phyloP scores from a whole-genome alignment of 2,797 vertebrate species.

The Pipistrellus pygmaeus region DNA sequence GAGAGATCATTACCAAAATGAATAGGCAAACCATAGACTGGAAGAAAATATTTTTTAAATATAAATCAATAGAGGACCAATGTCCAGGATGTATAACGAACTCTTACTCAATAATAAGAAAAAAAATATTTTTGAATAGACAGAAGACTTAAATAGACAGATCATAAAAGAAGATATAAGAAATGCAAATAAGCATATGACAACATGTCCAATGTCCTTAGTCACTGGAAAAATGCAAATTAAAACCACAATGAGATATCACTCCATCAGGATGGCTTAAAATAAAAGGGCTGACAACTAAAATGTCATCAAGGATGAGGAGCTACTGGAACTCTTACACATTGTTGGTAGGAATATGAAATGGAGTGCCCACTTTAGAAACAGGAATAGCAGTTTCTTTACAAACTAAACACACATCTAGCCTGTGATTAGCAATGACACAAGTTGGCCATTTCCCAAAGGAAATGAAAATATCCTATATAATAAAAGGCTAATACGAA shows the following conservation, averaged over 20 bases:
- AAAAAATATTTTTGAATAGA: not conserved
- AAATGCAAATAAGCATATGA: not conserved
- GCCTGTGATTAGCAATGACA: not conserved
- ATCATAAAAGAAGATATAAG: conserved; percentile 4
- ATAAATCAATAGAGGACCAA: not conserved
- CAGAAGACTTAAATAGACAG: not conserved
- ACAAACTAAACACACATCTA: not conserved
- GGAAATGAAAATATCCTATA: conserved; percentile 16
- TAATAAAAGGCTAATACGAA: no score
- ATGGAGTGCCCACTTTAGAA: not conserved
- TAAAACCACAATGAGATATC: not conserved
- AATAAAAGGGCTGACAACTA: conserved; percentile 2
- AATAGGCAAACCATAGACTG: not conserved
- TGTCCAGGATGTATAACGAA: not conserved
- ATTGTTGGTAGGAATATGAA: not conserved
- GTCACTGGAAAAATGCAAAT: conserved; percentile 25
- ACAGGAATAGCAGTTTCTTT: conserved; percentile 30
- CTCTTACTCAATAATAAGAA: conserved; percentile 4
- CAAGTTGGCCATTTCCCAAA: conserved; percentile 5
- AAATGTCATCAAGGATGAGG: not conserved
- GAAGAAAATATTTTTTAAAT: conserved; percentile 55
- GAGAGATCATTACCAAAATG: conserved; percentile 44
- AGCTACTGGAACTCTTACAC: not conserved
- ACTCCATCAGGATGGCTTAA: not conserved
- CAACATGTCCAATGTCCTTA: not conserved